Evolutionary conservation across 2,113 vertebrate genomes (phyloP).

Genomic region (Terrapene triunguis): DNA sequence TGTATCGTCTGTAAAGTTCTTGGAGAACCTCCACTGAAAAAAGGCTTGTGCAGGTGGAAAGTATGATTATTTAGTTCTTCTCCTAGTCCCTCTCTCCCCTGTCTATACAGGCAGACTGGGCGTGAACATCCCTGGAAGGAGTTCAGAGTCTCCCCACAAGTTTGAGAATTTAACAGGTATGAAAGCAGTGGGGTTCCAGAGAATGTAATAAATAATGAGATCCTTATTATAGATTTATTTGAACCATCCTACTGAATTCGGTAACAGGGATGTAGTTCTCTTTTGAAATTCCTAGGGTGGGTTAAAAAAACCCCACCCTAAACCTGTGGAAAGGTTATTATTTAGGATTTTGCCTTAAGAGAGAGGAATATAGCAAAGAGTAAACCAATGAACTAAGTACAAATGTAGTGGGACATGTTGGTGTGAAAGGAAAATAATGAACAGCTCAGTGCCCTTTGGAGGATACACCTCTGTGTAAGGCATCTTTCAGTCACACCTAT

Average conservation of each 20-base stretch:
- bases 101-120: not conserved
- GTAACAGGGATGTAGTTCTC: not conserved
- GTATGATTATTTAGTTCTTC: not conserved
- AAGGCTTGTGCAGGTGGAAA: not conserved
- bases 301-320: not conserved
- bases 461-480: not conserved
- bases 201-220: not conserved
- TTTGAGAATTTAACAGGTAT: not conserved
- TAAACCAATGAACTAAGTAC: not conserved
- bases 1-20: not conserved
- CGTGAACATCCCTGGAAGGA: not conserved
- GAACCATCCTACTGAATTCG: not conserved
- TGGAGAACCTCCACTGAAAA: not conserved
- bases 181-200: not conserved
- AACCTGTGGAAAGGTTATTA: not conserved
- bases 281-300: not conserved
- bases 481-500: conserved; percentile 19
- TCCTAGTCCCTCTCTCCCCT: not conserved
- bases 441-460: not conserved
- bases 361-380: not conserved
- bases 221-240: not conserved
- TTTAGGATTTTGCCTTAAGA: not conserved
- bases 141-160: not conserved
- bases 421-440: not conserved
- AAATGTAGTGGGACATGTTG: not conserved